These are phyloP conservation scores for Pelvicachromis taeniatus DNA, from an alignment of 2,113 vertebrate species.

Conservation along the genomic window DNA sequence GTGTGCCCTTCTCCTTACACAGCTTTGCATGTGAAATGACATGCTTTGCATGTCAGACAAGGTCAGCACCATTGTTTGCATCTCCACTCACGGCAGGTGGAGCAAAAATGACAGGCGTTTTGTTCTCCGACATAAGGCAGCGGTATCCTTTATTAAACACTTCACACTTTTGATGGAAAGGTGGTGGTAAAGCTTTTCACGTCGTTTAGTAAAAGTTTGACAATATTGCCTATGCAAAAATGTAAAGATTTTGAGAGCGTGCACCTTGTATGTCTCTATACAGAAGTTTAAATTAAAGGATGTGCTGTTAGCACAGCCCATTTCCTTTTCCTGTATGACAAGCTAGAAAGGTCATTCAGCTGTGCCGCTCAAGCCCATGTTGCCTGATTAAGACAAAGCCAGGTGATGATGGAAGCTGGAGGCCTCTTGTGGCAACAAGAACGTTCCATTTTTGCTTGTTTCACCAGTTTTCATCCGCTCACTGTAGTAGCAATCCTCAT, in stretches of 20 bases:
- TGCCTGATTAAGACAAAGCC: neutral
- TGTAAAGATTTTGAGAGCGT: neutral
- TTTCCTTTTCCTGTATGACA: conserved; percentile 71
- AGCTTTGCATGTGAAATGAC: conserved; percentile 50
- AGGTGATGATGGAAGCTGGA: conserved; percentile 28
- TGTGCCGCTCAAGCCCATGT: conserved; percentile 48
- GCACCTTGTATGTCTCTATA: neutral
- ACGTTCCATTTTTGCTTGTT: neutral
- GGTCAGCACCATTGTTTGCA: conserved; percentile 35
- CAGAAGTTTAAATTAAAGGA: conserved; percentile 34
- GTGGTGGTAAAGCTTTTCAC: neutral
- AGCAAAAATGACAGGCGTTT: neutral
- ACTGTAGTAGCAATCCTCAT: neutral
- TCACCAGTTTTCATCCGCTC: neutral
- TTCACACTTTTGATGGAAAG: neutral
- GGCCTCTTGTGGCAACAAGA: conserved; percentile 43
- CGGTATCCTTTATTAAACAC: neutral
- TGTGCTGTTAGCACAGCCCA: conserved; percentile 61
- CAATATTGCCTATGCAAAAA: neutral
- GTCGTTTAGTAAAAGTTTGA: neutral
- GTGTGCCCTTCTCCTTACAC: neutral
- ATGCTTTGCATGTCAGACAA: conserved; percentile 48
- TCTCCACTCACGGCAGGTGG: conserved; percentile 21
- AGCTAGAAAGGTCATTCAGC: conserved; percentile 60
- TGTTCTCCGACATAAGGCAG: neutral